Conservation (phyloP, 1,140 invertebrate species). For the Calephelis virginiensis region DNA sequence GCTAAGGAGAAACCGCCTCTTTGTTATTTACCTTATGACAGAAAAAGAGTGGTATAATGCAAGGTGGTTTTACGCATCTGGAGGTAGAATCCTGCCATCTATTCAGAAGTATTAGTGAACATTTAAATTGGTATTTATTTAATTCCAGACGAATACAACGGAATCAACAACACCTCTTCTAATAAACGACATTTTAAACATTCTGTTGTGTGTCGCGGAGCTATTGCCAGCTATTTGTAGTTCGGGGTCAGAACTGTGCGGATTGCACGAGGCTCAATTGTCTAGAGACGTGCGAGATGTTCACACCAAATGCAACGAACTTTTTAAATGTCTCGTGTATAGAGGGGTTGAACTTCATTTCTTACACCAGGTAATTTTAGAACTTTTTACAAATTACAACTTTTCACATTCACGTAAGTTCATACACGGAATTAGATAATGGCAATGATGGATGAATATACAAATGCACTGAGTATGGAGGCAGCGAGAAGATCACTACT, state of each 20-base stretch:
- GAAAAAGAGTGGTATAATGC: too few species aligned
- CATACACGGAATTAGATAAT: too few species aligned
- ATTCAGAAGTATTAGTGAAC: background rate
- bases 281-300: slow-evolving; percentile 85
- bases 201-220: slow-evolving; percentile 84
- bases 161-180: slow-evolving; percentile 80
- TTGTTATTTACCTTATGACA: too few species aligned
- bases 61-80: too few species aligned
- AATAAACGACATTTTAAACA: slow-evolving; percentile 86
- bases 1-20: too few species aligned
- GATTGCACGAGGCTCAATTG: slow-evolving; percentile 77
- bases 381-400: too few species aligned
- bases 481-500: too few species aligned
- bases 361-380: slow-evolving; percentile 82
- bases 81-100: too few species aligned
- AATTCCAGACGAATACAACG: slow-evolving; percentile 80
- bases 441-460: too few species aligned
- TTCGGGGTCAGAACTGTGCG: slow-evolving; percentile 81
- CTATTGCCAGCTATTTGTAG: slow-evolving; percentile 82
- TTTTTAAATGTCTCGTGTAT: slow-evolving; percentile 84
- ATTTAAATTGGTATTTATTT: background rate
- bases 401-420: too few species aligned
- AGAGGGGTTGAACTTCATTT: slow-evolving; percentile 85
- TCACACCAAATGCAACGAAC: slow-evolving; percentile 87
- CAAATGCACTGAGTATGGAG: too few species aligned